A percentile compares a stretch with the other conserved stretches of the same genome.
Evolutionary conservation across 2,888 invertebrate genomes (phyloP).

Genomic region (Chrysodeixis includens): DNA sequence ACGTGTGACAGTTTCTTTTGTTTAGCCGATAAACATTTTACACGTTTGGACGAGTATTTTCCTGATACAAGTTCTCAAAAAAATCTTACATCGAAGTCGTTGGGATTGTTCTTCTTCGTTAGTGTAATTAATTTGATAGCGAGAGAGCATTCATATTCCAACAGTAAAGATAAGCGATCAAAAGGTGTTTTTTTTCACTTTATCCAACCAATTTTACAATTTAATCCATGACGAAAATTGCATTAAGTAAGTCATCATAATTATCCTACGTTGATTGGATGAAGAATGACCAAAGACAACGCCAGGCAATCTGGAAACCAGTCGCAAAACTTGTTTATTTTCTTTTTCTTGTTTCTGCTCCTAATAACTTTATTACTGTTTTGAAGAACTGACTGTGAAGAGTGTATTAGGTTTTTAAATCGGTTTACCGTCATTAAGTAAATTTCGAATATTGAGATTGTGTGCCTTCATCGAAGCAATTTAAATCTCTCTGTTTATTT

Average conservation of each 20-base stretch:
- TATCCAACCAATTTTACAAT: not conserved
- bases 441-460: slow-evolving; percentile 29
- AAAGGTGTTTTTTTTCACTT: too few relatives aligned
- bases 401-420: slow-evolving; percentile 27
- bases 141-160: too few relatives aligned
- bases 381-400: slow-evolving; percentile 12
- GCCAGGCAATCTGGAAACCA: slow-evolving; percentile 5
- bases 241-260: not conserved
- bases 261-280: slow-evolving; percentile 16
- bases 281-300: slow-evolving; percentile 11
- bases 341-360: slow-evolving; percentile 8
- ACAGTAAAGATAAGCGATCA: too few relatives aligned
- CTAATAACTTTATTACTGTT: slow-evolving; percentile 2
- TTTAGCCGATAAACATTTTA: too few relatives aligned
- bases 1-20: too few relatives aligned
- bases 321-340: slow-evolving; percentile 8
- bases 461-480: not conserved
- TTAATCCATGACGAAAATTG: not conserved
- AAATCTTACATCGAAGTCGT: too few relatives aligned
- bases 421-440: slow-evolving; percentile 15
- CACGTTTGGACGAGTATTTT: too few relatives aligned
- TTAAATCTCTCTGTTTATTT: not conserved
- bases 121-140: too few relatives aligned
- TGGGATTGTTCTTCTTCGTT: too few relatives aligned
- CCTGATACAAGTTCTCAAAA: too few relatives aligned